A percentile compares a stretch with the other conserved stretches of the same genome.
Evolutionary conservation across 2,797 vertebrate genomes (phyloP).

Genomic region (Lagorchestes hirsutus): DNA sequence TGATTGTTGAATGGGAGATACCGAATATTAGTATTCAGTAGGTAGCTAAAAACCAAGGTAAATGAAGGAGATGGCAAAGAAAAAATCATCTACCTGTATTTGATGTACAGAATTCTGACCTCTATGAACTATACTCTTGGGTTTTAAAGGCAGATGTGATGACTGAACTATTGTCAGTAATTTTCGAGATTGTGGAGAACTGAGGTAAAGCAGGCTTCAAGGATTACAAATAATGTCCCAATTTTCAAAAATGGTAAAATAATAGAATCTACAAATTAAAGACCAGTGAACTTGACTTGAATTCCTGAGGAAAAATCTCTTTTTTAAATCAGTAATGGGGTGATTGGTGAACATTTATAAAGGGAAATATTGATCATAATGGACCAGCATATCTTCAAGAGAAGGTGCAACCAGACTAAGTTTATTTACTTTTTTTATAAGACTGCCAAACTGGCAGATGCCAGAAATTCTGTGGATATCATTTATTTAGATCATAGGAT

Average conservation of each 20-base stretch:
- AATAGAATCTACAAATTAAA: not conserved
- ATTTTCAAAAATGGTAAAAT: not conserved
- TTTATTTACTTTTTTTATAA: not conserved
- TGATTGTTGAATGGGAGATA: not conserved
- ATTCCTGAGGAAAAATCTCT: not conserved
- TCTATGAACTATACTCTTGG: not conserved
- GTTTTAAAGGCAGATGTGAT: not conserved
- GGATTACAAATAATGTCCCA: not conserved
- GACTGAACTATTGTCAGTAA: not conserved
- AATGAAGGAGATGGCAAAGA: not conserved
- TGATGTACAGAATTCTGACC: not conserved
- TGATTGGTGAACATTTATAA: not conserved
- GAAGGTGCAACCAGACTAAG: not conserved
- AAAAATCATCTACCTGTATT: not conserved
- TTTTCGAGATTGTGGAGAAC: not conserved
- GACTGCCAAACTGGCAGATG: not conserved
- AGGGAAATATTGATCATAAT: not conserved
- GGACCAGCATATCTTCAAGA: not conserved
- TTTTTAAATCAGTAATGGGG: not conserved
- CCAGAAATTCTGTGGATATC: not conserved
- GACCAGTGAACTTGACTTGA: not conserved
- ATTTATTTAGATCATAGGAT: not conserved
- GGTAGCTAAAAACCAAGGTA: not conserved
- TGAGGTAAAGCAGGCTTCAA: not conserved
- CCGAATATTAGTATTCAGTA: not conserved